Base-by-base conservation (phyloP, 1,140 invertebrate species). In the Epicauta chinensis region DNA sequence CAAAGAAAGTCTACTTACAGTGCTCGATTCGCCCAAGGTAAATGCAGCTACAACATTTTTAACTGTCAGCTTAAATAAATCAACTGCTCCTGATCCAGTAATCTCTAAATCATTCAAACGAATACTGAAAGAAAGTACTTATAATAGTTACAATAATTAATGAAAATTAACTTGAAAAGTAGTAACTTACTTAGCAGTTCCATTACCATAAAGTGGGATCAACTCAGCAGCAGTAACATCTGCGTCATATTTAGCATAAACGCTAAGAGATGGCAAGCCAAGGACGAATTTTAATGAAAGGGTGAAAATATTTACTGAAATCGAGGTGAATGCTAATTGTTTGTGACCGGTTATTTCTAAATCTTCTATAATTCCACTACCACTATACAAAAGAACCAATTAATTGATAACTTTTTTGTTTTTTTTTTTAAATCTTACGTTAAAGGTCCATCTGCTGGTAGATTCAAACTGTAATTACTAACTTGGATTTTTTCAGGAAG, bases 171-270 rank as follows among this genome's bases (percentile, higher is more conserved):
- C n/a, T n/a, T n/a, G n/a, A n/a, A n/a, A n/a, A n/a, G n/a, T 45
- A 35, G 10, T 15, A 12, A 12, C 29, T 45, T 45, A 46, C 44
- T 46, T 46, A 11, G 31, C 30, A 36, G 16, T 34, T 12, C 44
- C 44, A 12, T 32, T 7, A n/a, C 44, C 44, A 16, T 46, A 46
- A 35, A 46, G 3, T 15, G 44, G 44, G 9, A 46, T 16, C 31
- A 46, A 46, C 5, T 46, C 15, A n/a, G 13, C 31, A 7, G 35
- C 7, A 16, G 16, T 2, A 46, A 46, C 14, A 16, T 46, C 44
- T 0, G 14, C 44, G n/a, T 10, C 16, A 13, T 46, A 46, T 16
- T 46, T 16, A 10, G 44, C 35, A 16, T 37, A 32, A 6, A 46
- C 2, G 37, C 35, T 46, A 0, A 46, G n/a, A 35, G 13, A 34